phyloP scores from a whole-genome alignment of 2,113 vertebrate species.

The Nothobranchius furzeri region DNA sequence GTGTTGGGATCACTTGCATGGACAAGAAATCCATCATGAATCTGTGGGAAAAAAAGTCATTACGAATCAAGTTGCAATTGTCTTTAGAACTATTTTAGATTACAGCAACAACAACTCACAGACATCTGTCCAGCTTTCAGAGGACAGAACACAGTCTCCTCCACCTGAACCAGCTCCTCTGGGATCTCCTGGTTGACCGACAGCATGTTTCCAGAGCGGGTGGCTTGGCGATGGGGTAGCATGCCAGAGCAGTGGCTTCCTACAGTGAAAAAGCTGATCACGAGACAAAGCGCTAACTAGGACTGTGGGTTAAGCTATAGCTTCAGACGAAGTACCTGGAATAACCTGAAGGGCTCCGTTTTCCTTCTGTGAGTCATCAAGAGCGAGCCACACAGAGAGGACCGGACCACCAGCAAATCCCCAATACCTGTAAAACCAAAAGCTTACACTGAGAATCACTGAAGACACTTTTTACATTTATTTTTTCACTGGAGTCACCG shows the following conservation, averaged over 20 bases:
- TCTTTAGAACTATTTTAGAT: neutral
- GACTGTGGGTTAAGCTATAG: neutral
- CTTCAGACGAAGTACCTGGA: constrained; percentile 72
- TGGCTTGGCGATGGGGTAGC: constrained; percentile 69
- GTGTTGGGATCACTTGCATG: constrained; percentile 82
- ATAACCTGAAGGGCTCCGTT: constrained; percentile 82
- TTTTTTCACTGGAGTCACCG: neutral
- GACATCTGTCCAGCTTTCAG: constrained; percentile 84
- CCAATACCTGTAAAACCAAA: constrained; percentile 76
- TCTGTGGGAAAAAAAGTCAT: constrained; percentile 48
- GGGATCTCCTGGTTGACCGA: constrained; percentile 84
- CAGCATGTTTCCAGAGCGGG: constrained; percentile 78
- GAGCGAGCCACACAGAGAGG: constrained; percentile 81
- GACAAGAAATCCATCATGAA: constrained; percentile 82
- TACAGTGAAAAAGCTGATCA: constrained; percentile 27
- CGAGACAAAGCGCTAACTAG: neutral
- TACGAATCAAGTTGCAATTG: neutral
- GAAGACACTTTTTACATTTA: too few relatives aligned
- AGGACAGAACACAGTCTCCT: constrained; percentile 74
- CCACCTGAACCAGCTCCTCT: constrained; percentile 70
- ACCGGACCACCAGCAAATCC: constrained; percentile 80
- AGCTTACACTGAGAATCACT: neutral
- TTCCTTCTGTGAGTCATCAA: constrained; percentile 79
- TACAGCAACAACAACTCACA: constrained; percentile 64
- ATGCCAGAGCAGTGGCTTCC: constrained; percentile 79